These are phyloP conservation scores for Odobenus rosmarus DNA, from an alignment of 2,113 vertebrate species.

Conservation along the genomic window DNA sequence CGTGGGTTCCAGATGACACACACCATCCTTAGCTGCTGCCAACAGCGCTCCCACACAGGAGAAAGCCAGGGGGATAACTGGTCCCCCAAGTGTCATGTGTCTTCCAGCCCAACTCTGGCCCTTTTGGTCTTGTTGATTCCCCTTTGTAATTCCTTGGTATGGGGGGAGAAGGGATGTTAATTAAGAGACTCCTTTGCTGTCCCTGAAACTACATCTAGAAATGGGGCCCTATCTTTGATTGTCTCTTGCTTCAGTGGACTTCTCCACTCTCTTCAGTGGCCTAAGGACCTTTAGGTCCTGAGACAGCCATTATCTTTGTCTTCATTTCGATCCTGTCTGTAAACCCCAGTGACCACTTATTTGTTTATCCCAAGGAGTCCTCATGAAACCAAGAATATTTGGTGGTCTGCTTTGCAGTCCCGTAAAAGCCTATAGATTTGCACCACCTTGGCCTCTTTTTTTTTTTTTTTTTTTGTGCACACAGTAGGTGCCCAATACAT, in stretches of 20 bases:
- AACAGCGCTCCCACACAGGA: neutral
- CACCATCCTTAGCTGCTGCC: neutral
- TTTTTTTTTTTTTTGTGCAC: neutral
- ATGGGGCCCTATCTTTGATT: neutral
- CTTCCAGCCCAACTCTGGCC: neutral
- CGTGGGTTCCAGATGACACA: neutral
- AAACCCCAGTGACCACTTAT: neutral
- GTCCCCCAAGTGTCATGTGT: rapidly evolving
- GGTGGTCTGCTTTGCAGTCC: neutral
- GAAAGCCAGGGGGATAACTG: neutral
- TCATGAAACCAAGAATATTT: neutral
- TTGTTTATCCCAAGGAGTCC: neutral
- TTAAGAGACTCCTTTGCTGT: neutral
- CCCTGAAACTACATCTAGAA: neutral
- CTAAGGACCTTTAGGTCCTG: too few relatives aligned
- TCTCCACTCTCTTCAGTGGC: neutral
- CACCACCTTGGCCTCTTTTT: neutral
- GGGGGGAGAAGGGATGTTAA: neutral
- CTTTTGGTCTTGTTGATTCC: neutral
- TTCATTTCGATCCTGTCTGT: neutral
- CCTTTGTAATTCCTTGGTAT: neutral
- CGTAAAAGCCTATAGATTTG: neutral
- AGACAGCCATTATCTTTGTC: neutral
- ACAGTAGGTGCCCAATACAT: too few relatives aligned
- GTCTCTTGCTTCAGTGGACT: neutral